These are phyloP conservation scores for Mechanitis messenoides DNA, from an alignment of 2,888 invertebrate genomes.

Conservation along the genomic window DNA sequence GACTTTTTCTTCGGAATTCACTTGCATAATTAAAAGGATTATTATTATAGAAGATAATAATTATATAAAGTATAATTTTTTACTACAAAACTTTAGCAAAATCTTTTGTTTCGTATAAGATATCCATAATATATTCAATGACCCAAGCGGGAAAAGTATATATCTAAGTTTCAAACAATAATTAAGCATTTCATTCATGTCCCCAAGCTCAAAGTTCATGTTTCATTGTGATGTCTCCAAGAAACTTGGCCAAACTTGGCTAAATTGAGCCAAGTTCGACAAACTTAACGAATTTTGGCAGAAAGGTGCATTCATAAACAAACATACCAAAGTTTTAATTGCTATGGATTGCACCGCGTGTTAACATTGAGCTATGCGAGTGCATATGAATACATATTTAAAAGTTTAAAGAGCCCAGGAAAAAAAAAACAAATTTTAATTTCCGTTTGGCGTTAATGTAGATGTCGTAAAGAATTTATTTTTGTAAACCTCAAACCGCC, in stretches of 20 bases:
- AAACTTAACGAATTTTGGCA: slow-evolving; percentile 46
- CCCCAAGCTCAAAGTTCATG: slow-evolving; percentile 45
- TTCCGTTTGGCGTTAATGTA: background rate
- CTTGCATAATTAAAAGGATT: background rate
- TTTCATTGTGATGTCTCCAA: slow-evolving; percentile 45
- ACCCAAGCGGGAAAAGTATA: slow-evolving; percentile 13
- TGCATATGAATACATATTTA: slow-evolving; percentile 16
- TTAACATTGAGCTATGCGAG: slow-evolving; percentile 17
- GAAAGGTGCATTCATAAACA: slow-evolving; percentile 70
- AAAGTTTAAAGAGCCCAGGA: slow-evolving; percentile 9
- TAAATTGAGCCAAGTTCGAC: slow-evolving; percentile 23
- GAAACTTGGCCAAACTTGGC: slow-evolving; percentile 17
- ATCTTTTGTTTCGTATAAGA: background rate
- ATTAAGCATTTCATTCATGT: slow-evolving; percentile 40
- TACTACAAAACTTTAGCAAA: too few relatives aligned
- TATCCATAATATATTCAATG: slow-evolving; percentile 9
- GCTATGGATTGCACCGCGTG: slow-evolving; percentile 51
- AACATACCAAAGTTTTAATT: slow-evolving; percentile 66
- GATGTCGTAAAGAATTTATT: too few relatives aligned
- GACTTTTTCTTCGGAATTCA: background rate
- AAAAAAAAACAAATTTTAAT: slow-evolving; percentile 4
- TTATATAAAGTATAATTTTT: too few relatives aligned
- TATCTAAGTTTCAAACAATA: slow-evolving; percentile 48
- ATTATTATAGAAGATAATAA: background rate
- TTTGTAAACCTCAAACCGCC: too few relatives aligned